Evolutionary conservation across 92 coral and sea anemone genomes (phyloP).

Genomic region (Epizoanthus rinbou): DNA sequence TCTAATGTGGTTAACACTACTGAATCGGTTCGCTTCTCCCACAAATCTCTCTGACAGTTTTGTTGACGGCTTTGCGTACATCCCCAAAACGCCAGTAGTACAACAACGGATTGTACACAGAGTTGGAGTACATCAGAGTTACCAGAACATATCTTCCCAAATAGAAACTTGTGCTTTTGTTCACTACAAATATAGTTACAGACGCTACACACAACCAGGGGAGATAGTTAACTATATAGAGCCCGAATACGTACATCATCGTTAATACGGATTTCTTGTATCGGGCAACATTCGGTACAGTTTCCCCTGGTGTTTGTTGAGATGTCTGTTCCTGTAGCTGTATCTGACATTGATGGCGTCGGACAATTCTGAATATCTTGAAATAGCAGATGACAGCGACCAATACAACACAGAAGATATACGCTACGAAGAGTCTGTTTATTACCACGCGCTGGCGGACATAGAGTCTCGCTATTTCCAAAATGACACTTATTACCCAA

Average conservation of each 20-base stretch:
- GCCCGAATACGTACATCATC: neutral
- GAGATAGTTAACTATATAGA: conserved; percentile 7
- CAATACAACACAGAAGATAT: neutral
- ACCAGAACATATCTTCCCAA: conserved; percentile 5
- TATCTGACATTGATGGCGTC: conserved; percentile 19
- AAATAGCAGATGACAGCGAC: conserved; percentile 5
- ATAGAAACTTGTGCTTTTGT: conserved; percentile 8
- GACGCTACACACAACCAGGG: conserved; percentile 3
- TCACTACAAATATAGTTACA: neutral
- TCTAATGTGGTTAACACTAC: neutral
- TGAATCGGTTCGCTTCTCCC: neutral
- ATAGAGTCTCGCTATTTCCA: neutral
- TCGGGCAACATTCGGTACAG: neutral
- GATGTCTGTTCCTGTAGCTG: neutral
- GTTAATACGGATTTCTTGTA: neutral
- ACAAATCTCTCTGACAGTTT: neutral
- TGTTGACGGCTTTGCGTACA: conserved; percentile 6
- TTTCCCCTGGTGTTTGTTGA: neutral
- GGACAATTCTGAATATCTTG: conserved; percentile 17
- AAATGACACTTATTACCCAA: neutral
- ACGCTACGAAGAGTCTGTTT: neutral
- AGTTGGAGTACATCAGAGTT: conserved; percentile 3
- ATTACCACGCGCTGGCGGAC: neutral
- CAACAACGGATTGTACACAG: conserved; percentile 3
- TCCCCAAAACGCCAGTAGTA: conserved; percentile 15